Percentiles rank a stretch among this genome's conserved stretches.
These are phyloP conservation scores for Temnothorax longispinosus DNA, from an alignment of 1,140 invertebrate species.

Conservation along the genomic window DNA sequence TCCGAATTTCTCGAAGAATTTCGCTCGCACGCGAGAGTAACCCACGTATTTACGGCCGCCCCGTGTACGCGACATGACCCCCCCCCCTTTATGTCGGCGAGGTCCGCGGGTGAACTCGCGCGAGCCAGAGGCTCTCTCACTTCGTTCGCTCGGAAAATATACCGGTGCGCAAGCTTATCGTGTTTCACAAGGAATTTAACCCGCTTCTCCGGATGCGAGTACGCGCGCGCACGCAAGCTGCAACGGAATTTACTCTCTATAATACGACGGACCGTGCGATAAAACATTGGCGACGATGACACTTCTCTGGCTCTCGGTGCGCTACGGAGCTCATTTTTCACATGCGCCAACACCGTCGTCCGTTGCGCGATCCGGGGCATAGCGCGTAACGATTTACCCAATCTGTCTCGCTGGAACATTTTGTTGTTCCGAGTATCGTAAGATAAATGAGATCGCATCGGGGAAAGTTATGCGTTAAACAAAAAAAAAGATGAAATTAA, in stretches of 20 bases:
- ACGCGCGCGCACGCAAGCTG: constrained; percentile 16
- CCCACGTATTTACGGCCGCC: constrained; percentile 17
- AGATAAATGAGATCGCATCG: constrained; percentile 15
- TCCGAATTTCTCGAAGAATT: background rate
- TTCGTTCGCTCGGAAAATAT: constrained; percentile 40
- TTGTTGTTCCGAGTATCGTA: constrained; percentile 19
- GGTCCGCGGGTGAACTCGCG: background rate
- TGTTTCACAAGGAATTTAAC: constrained; percentile 63
- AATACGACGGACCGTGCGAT: constrained; percentile 40
- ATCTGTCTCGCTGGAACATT: constrained; percentile 24
- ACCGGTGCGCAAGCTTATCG: constrained; percentile 55
- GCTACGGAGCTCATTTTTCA: constrained; percentile 48
- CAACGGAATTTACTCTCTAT: constrained; percentile 56
- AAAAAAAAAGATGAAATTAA: background rate
- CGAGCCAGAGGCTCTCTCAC: background rate
- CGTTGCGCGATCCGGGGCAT: constrained; percentile 16
- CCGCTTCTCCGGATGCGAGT: constrained; percentile 38
- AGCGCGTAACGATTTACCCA: constrained; percentile 41
- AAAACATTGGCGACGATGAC: constrained; percentile 58
- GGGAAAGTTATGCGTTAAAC: background rate
- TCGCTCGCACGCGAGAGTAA: background rate
- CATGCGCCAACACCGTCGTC: constrained; percentile 20
- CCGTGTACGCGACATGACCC: constrained; percentile 20
- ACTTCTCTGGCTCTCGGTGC: constrained; percentile 26
- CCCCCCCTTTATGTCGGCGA: background rate